Evolutionary conservation across 2,888 invertebrate species (phyloP), one percentile per base, ranked within the genome.

Genomic region (Mythimna lalbum): DNA sequence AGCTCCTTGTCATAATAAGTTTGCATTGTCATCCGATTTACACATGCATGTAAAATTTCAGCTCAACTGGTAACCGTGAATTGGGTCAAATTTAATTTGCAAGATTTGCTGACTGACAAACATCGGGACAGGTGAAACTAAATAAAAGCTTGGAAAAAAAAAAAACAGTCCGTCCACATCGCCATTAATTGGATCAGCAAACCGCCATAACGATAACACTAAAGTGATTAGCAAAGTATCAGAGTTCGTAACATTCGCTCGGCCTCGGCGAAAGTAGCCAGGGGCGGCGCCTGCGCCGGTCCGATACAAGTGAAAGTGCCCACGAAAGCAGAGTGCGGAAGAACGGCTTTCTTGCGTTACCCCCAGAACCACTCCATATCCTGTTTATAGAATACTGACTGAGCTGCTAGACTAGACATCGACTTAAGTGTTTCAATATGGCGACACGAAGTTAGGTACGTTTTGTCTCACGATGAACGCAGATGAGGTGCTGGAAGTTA

Each of bases 241-340:
- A 73, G 69, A 84, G 71, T 78, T 69, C 63, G 69, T 63, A 70
- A 60, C 73, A 75, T 72, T 81, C 66, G 77, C 71, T 70, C 63
- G 60, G 67, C 67, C 74, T 73, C 74, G 86, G 86, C 87, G 90
- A 90, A 90, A 90, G 90, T 86, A 67, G 81, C 57, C 49, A 70
- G 81, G 76, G 84, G 86, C 85, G 81, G 80, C 84, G 78, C 80
- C 77, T 73, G 75, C 86, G 85, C 82, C 84, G 78, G 71, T 73
- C 74, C 83, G 70, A 75, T 78, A 77, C 84, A 82, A 89, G 92
- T 90, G 92, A 92, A 92, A 92, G 92, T 91, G 78, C 60, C 79
- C 27, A 83, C 84, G 84, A 83, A 81, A 85, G 83, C 79, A 67
- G 71, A 81, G 70, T 77, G 83, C 90, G 88, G 89, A 90, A 89